These are phyloP conservation scores for Merops nubicus DNA, from an alignment of 2,113 vertebrate species.

Conservation along the genomic window DNA sequence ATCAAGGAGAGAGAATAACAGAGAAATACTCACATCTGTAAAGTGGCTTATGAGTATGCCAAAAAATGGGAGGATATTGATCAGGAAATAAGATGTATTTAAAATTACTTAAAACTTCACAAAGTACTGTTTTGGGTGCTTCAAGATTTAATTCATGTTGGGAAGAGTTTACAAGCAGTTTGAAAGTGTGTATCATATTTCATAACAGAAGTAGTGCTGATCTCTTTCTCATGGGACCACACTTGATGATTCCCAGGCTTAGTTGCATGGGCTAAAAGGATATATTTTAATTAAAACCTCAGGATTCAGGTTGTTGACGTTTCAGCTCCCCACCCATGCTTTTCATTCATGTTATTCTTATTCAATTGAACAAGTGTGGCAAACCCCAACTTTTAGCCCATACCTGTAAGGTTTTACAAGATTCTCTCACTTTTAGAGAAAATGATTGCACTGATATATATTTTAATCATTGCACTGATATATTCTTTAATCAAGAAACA, in stretches of 20 bases:
- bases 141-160: constrained; percentile 31
- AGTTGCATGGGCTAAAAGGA: not conserved
- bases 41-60: not conserved
- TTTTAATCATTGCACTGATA: not conserved
- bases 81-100: constrained; percentile 26
- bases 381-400: not conserved
- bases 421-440: not conserved
- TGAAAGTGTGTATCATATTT: not conserved
- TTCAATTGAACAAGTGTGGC: not conserved
- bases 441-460: not conserved
- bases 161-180: constrained; percentile 14
- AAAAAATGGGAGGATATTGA: constrained; percentile 30
- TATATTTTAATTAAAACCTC: not conserved
- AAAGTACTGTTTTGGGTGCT: constrained; percentile 25
- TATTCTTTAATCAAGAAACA: not conserved
- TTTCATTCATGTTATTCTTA: not conserved
- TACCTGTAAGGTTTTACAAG: not conserved
- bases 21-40: constrained; percentile 29
- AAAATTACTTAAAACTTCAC: not conserved
- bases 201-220: not conserved
- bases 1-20: not conserved
- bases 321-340: not conserved
- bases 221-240: not conserved
- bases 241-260: not conserved
- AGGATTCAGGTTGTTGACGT: not conserved